These are phyloP conservation scores for Hypomesus transpacificus DNA, from an alignment of 2,113 vertebrate species.

Conservation along the genomic window DNA sequence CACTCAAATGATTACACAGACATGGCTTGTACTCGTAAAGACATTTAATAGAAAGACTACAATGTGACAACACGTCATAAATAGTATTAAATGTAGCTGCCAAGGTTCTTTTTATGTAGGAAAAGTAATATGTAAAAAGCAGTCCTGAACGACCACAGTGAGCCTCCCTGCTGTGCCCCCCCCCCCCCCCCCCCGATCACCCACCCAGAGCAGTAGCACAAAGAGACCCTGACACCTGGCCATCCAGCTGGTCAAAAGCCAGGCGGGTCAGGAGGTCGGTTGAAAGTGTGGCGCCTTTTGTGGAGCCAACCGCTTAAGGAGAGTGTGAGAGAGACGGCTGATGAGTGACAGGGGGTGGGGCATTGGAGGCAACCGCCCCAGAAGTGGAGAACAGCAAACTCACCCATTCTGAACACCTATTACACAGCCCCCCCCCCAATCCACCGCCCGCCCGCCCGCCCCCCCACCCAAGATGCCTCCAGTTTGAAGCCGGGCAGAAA, in stretches of 20 bases:
- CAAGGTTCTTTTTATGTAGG: constrained; percentile 66
- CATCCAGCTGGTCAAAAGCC: no score
- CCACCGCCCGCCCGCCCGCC: neutral
- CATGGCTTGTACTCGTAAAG: constrained; percentile 58
- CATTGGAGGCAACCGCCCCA: neutral
- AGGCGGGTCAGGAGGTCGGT: no score
- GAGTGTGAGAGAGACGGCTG: no score
- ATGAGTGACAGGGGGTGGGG: no score
- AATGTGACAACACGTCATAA: constrained; percentile 73
- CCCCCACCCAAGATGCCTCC: constrained; percentile 7
- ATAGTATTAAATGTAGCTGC: constrained; percentile 79
- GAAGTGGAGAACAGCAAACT: constrained; percentile 29
- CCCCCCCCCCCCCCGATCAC: no score
- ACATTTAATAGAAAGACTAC: constrained; percentile 76
- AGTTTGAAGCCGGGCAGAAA: constrained; percentile 9
- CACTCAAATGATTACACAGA: constrained; percentile 9
- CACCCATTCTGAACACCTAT: neutral
- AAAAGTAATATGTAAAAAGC: constrained; percentile 68
- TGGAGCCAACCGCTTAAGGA: no score
- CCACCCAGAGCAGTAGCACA: constrained; percentile 26
- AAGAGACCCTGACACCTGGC: constrained; percentile 54
- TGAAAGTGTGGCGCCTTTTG: no score
- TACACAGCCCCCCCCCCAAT: constrained; percentile 7
- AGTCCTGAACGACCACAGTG: constrained; percentile 56
- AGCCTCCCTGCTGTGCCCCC: no score